These are phyloP conservation scores for Machimus rusticus DNA, from an alignment of 2,888 invertebrate species.

Conservation along the genomic window DNA sequence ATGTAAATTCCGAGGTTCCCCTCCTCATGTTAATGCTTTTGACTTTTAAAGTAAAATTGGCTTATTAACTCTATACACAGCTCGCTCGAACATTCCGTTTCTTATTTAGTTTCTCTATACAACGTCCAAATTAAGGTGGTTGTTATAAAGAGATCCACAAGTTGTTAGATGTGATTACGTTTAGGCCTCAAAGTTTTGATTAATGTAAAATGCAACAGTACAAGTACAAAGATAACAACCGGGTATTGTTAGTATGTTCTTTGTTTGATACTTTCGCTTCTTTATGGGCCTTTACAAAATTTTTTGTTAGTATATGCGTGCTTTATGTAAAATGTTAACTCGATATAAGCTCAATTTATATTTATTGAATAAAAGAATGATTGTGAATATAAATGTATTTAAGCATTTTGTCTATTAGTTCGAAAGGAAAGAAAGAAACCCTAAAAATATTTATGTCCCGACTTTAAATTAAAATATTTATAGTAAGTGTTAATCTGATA, in stretches of 20 bases:
- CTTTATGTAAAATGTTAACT: not conserved
- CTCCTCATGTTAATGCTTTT: not conserved
- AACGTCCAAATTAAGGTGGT: not conserved
- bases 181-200: not conserved
- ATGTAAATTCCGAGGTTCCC: not conserved
- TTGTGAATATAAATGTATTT: not conserved
- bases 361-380: not conserved
- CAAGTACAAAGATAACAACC: slow-evolving; percentile 10
- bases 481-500: too few species aligned
- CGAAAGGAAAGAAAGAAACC: not conserved
- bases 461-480: not conserved
- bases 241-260: not conserved
- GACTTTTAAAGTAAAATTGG: not conserved
- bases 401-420: not conserved
- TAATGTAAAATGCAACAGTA: slow-evolving; percentile 6
- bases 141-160: not conserved
- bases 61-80: not conserved
- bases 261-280: slow-evolving; percentile 2
- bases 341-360: slow-evolving; percentile 12
- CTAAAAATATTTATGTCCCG: not conserved
- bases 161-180: not conserved
- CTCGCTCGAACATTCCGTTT: not conserved
- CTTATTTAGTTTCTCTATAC: not conserved
- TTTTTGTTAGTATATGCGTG: not conserved
- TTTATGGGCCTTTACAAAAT: not conserved